These are phyloP conservation scores for Amphimedon queenslandica DNA, from an alignment of 37 sponge, comb jelly and placozoan species.

Conservation along the genomic window DNA sequence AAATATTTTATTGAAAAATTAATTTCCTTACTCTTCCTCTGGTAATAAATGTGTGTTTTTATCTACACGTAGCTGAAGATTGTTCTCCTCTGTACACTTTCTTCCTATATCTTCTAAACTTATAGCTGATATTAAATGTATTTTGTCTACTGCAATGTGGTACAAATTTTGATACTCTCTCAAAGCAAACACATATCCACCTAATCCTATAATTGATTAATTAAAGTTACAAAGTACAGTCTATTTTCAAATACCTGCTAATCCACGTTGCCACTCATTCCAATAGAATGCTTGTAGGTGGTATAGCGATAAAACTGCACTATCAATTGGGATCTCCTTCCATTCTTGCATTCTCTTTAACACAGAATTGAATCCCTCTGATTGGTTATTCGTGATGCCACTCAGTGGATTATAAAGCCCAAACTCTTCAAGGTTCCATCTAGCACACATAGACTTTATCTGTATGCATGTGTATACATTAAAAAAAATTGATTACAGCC, in stretches of 20 bases:
- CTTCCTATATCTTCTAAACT: no score
- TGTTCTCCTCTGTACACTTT: no score
- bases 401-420: no score
- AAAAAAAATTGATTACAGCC: no score
- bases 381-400: conserved; percentile 27
- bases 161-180: not conserved
- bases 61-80: no score
- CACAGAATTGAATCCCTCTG: conserved; percentile 9
- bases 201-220: not conserved
- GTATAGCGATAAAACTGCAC: conserved; percentile 1
- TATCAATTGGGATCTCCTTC: conserved; percentile 12
- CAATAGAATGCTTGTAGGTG: not conserved
- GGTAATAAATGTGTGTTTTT: no score
- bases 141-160: not conserved
- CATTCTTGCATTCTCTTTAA: conserved; percentile 13
- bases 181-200: not conserved
- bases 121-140: not conserved
- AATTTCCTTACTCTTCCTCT: no score
- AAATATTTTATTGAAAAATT: no score
- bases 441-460: no score
- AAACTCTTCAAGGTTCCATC: conserved; percentile 31
- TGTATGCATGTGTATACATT: no score
- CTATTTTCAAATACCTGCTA: not conserved
- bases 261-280: conserved; percentile 3
- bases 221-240: not conserved